Evolutionary conservation across 2,113 vertebrate genomes (phyloP).

Genomic region (Odontesthes bonariensis): DNA sequence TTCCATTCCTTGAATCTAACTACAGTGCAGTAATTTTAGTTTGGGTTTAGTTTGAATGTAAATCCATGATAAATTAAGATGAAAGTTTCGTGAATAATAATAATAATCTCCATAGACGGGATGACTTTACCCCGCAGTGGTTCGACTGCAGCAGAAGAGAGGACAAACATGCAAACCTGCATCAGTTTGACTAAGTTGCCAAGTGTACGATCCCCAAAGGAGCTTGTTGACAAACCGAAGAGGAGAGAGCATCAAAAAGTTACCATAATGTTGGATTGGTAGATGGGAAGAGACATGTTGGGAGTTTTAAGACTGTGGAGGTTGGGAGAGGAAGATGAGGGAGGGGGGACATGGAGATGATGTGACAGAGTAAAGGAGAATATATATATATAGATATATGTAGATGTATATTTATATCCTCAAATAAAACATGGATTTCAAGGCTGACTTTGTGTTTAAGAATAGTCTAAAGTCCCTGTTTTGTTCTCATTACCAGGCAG

Average conservation of each 20-base stretch:
- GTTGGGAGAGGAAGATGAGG: not conserved
- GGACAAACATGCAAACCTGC: not conserved
- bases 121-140: too few species aligned
- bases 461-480: not conserved
- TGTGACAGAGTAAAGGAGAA: not conserved
- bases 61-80: too few species aligned
- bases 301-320: not conserved
- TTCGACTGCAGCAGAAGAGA: constrained; percentile 1
- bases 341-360: not conserved
- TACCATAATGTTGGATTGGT: not conserved
- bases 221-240: constrained; percentile 2
- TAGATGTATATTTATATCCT: not conserved
- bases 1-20: too few species aligned
- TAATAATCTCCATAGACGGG: too few species aligned
- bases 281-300: not conserved
- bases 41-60: too few species aligned
- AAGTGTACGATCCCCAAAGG: constrained; percentile 21
- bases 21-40: too few species aligned
- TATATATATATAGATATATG: not conserved
- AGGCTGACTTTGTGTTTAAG: not conserved
- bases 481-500: constrained; percentile 78
- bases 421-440: not conserved
- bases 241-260: not conserved
- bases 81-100: too few species aligned
- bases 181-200: not conserved